Percentiles rank a stretch among this genome's conserved stretches.
These are phyloP conservation scores for Spodoptera exigua DNA, from an alignment of 2,888 invertebrate genomes.

Conservation along the genomic window DNA sequence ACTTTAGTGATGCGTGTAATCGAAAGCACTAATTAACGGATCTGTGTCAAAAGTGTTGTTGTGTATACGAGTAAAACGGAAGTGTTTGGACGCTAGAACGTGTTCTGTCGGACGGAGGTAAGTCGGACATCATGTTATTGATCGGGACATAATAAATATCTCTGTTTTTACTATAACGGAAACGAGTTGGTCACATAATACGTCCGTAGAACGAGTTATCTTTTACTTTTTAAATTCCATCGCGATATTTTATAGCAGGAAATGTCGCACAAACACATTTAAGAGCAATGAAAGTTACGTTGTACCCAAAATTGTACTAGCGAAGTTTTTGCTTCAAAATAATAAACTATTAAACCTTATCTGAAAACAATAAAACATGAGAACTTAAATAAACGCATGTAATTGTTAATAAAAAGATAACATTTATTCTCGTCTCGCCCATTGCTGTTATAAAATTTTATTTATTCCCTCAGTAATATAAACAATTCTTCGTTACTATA, in stretches of 20 bases:
- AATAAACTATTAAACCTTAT: constrained; percentile 53
- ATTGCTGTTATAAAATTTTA: constrained; percentile 24
- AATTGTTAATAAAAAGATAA: constrained; percentile 62
- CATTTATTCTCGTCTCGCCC: constrained; percentile 54
- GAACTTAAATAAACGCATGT: constrained; percentile 59
- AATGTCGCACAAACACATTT: not conserved
- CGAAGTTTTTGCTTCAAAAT: constrained; percentile 15
- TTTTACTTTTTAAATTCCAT: constrained; percentile 20
- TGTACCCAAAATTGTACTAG: not conserved
- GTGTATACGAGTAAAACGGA: constrained; percentile 63
- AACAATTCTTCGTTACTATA: too few species aligned
- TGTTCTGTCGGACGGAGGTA: constrained; percentile 60
- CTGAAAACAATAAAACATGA: constrained; percentile 65
- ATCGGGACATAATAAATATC: constrained; percentile 41
- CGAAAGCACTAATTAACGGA: constrained; percentile 61
- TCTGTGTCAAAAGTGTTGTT: constrained; percentile 64
- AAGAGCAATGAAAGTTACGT: constrained; percentile 6
- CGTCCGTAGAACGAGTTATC: constrained; percentile 22
- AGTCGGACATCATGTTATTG: constrained; percentile 51
- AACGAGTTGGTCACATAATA: constrained; percentile 38
- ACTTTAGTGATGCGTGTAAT: constrained; percentile 57
- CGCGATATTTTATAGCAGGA: too few species aligned
- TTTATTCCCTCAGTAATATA: not conserved
- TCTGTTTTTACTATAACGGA: constrained; percentile 23
- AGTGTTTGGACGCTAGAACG: constrained; percentile 61